These are phyloP conservation scores for Teleopsis dalmanni DNA, from an alignment of 1,140 invertebrate genomes.

Conservation along the genomic window DNA sequence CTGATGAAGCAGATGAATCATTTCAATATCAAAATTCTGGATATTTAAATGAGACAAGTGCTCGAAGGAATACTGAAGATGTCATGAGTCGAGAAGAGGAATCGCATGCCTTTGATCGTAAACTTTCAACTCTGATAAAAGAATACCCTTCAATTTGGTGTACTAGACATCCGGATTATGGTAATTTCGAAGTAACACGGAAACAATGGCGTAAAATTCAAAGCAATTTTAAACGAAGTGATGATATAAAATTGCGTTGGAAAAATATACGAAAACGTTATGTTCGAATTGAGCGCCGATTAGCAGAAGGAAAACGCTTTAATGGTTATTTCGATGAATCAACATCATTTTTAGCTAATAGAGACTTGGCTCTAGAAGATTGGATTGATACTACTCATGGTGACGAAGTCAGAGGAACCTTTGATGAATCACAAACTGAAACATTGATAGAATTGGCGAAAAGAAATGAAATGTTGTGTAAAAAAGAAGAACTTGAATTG, in stretches of 20 bases:
- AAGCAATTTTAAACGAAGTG: slow-evolving; percentile 31
- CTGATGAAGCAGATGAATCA: slow-evolving; percentile 11
- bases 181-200: slow-evolving; percentile 32
- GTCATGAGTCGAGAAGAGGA: slow-evolving; percentile 38
- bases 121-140: slow-evolving; percentile 27
- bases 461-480: slow-evolving; percentile 16
- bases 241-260: slow-evolving; percentile 36
- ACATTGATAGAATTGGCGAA: slow-evolving; percentile 33
- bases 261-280: slow-evolving; percentile 37
- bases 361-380: slow-evolving; percentile 25
- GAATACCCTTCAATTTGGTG: slow-evolving; percentile 40
- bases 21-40: too few relatives aligned
- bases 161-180: slow-evolving; percentile 35
- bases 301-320: slow-evolving; percentile 33
- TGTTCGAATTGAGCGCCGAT: slow-evolving; percentile 30
- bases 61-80: slow-evolving; percentile 6
- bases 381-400: slow-evolving; percentile 32
- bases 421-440: slow-evolving; percentile 26
- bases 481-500: slow-evolving; percentile 1
- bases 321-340: slow-evolving; percentile 41
- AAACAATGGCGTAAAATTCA: slow-evolving; percentile 38
- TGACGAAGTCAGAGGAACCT: slow-evolving; percentile 33
- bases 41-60: background rate
- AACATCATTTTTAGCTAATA: slow-evolving; percentile 35
- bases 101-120: slow-evolving; percentile 35